A percentile compares a stretch with the other conserved stretches of the same genome.
Conservation (phyloP, 92 coral and sea anemone species). For the Siderastrea radians region DNA sequence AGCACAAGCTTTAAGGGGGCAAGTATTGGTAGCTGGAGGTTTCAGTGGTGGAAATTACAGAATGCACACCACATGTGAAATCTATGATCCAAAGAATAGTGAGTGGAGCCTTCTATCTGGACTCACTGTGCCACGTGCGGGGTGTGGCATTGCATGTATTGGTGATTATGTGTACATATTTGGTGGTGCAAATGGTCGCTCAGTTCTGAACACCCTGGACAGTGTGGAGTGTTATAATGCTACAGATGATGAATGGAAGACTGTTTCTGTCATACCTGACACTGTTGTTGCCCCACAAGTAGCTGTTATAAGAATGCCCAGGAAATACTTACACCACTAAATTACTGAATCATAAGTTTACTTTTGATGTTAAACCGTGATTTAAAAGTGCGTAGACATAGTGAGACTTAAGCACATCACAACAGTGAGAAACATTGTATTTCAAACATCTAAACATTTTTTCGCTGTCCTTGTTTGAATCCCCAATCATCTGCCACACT, state of each 20-base stretch:
- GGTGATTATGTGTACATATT: conserved; percentile 4
- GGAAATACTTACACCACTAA: conserved; percentile 12
- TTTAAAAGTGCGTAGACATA: too few species aligned
- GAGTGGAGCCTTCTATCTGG: conserved; percentile 80
- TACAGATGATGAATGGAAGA: conserved; percentile 4
- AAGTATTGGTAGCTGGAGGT: conserved; percentile 76
- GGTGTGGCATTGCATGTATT: neutral
- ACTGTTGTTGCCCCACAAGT: neutral
- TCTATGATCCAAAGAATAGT: conserved; percentile 69
- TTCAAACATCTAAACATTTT: too few species aligned
- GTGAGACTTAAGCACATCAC: too few species aligned
- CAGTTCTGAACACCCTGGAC: conserved; percentile 20
- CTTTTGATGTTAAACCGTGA: too few species aligned
- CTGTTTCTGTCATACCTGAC: conserved; percentile 11
- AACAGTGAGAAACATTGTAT: too few species aligned
- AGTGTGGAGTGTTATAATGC: conserved; percentile 14
- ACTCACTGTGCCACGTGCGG: conserved; percentile 76
- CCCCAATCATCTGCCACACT: too few species aligned
- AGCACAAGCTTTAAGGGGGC: conserved; percentile 62
- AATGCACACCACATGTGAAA: conserved; percentile 82
- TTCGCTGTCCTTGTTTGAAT: too few species aligned
- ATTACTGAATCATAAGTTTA: too few species aligned
- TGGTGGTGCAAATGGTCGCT: conserved; percentile 29
- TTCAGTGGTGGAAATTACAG: conserved; percentile 54
- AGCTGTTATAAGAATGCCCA: conserved; percentile 1